Evolutionary conservation across 2,797 vertebrate genomes (phyloP).

Genomic region (Sebastes variabilis): DNA sequence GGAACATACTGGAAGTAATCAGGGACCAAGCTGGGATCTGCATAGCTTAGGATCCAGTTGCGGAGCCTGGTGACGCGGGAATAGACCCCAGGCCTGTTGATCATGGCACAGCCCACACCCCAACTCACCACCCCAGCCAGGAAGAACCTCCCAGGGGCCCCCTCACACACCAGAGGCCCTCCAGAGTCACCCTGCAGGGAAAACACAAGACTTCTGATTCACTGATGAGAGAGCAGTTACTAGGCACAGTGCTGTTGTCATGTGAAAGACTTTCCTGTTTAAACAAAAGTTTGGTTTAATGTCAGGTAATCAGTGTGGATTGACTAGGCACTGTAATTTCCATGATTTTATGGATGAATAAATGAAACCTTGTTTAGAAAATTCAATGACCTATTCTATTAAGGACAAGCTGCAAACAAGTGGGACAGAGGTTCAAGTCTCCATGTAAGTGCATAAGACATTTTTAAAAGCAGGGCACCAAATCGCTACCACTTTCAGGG

Average conservation of each 20-base stretch:
- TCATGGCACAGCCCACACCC: slow-evolving; percentile 92
- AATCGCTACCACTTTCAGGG: background rate
- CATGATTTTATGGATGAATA: background rate
- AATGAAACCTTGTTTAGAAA: background rate
- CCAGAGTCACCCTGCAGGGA: slow-evolving; percentile 92
- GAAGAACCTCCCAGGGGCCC: slow-evolving; percentile 89
- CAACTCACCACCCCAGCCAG: slow-evolving; percentile 95
- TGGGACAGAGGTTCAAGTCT: background rate
- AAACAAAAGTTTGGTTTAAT: background rate
- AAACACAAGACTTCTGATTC: slow-evolving; percentile 25
- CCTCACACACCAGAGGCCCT: slow-evolving; percentile 93
- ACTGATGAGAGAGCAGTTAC: background rate
- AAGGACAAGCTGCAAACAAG: background rate
- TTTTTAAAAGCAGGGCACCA: background rate
- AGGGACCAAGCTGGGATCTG: slow-evolving; percentile 38
- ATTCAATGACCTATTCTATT: background rate
- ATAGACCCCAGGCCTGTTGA: slow-evolving; percentile 91
- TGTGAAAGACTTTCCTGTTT: background rate
- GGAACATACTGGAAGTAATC: background rate
- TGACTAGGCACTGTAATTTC: background rate
- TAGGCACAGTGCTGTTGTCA: background rate
- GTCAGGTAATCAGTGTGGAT: background rate
- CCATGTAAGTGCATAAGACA: background rate
- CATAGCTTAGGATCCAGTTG: slow-evolving; percentile 87
- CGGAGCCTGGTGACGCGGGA: slow-evolving; percentile 86